Evolutionary conservation across 2,888 invertebrate genomes (phyloP).

Genomic region (Urechis unicinctus): DNA sequence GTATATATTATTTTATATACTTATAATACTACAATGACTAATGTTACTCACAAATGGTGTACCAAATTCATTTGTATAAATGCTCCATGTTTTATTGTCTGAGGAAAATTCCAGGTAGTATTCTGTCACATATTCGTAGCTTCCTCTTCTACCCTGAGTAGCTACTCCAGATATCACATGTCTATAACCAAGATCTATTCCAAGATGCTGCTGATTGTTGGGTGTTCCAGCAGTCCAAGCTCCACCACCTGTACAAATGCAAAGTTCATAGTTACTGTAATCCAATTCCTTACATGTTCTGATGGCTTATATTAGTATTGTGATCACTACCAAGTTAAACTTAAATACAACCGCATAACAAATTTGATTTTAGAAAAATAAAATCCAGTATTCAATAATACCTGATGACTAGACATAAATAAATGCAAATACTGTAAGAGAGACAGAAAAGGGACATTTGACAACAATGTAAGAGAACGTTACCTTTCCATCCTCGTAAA

Average conservation of each 20-base stretch:
- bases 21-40: no score
- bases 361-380: no score
- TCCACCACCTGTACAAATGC: slow-evolving; percentile 22
- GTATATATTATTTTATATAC: neutral
- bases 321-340: no score
- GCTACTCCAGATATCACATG: slow-evolving; percentile 74
- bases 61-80: slow-evolving; percentile 57
- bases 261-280: neutral
- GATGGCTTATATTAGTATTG: no score
- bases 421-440: neutral
- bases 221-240: slow-evolving; percentile 47
- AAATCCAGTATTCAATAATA: no score
- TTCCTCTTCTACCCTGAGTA: slow-evolving; percentile 80
- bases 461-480: neutral
- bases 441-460: neutral
- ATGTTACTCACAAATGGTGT: slow-evolving; percentile 21
- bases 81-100: slow-evolving; percentile 85
- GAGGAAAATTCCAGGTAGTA: slow-evolving; percentile 86
- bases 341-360: no score
- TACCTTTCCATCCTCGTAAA: slow-evolving; percentile 25
- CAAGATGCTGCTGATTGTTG: slow-evolving; percentile 84
- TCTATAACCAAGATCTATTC: slow-evolving; percentile 69
- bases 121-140: slow-evolving; percentile 80
- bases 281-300: neutral
- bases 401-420: no score